phyloP scores from a whole-genome alignment of 2,113 vertebrate species.

The Oostethus manadensis region DNA sequence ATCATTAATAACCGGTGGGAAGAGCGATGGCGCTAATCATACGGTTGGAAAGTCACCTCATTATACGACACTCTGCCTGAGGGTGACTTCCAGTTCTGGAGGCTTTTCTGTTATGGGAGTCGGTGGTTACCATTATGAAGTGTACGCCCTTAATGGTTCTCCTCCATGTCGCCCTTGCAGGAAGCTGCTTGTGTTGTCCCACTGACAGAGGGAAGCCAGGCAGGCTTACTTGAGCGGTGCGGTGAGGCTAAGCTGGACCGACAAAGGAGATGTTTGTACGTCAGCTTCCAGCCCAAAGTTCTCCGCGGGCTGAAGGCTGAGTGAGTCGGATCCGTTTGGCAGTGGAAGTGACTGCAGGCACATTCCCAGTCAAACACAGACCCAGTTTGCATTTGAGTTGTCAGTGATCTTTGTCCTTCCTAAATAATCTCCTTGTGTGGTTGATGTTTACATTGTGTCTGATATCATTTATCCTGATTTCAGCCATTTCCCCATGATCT shows the following conservation, averaged over 20 bases:
- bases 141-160: too few relatives aligned
- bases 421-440: constrained; percentile 7
- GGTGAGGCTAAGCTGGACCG: constrained; percentile 33
- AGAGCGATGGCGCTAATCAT: too few relatives aligned
- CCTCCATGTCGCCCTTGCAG: background rate
- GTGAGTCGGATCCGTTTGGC: constrained; percentile 46
- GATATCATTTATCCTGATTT: too few relatives aligned
- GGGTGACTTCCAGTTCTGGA: too few relatives aligned
- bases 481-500: too few relatives aligned
- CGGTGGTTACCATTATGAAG: too few relatives aligned
- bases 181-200: constrained; percentile 21
- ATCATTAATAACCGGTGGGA: too few relatives aligned
- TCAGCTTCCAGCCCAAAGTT: constrained; percentile 31
- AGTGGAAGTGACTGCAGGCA: constrained; percentile 38
- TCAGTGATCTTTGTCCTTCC: constrained; percentile 49
- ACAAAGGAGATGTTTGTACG: constrained; percentile 33
- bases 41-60: too few relatives aligned
- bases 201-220: constrained; percentile 13
- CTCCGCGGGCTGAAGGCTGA: constrained; percentile 28
- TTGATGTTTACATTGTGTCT: too few relatives aligned
- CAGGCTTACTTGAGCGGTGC: constrained; percentile 9
- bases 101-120: too few relatives aligned
- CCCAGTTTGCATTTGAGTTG: constrained; percentile 56
- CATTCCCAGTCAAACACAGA: constrained; percentile 27
- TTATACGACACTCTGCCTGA: too few relatives aligned